Conservation (phyloP, 2,888 invertebrate genomes). For the Chalcis sispes region DNA sequence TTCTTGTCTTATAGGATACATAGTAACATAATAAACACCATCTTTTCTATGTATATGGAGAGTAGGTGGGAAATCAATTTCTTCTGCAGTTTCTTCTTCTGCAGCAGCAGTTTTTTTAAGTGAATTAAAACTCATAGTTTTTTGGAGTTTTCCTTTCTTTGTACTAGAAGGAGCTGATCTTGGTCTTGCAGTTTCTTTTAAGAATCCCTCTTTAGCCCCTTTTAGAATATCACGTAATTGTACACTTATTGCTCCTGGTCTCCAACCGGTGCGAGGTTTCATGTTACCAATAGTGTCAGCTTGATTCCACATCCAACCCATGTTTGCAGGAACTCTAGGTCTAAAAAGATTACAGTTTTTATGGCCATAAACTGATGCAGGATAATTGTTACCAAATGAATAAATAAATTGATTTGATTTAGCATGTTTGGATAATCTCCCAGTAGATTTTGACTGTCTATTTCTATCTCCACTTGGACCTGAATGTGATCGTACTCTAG, state of each 20-base stretch:
- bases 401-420: constrained; percentile 64
- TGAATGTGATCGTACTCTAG: constrained; percentile 21
- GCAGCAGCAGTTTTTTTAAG: constrained; percentile 56
- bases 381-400: constrained; percentile 67
- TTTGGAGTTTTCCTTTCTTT: constrained; percentile 43
- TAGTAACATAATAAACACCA: constrained; percentile 73
- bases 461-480: constrained; percentile 57
- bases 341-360: constrained; percentile 65
- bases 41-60: constrained; percentile 71
- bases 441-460: constrained; percentile 38
- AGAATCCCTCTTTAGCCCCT: constrained; percentile 61
- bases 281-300: constrained; percentile 43
- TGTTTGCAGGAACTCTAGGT: constrained; percentile 69
- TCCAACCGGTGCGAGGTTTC: constrained; percentile 69
- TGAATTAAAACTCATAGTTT: constrained; percentile 54
- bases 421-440: constrained; percentile 27
- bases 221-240: constrained; percentile 61
- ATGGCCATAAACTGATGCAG: constrained; percentile 67
- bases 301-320: constrained; percentile 73
- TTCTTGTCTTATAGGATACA: constrained; percentile 73
- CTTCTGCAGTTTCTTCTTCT: constrained; percentile 60
- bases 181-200: constrained; percentile 50
- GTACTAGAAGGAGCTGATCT: constrained; percentile 53
- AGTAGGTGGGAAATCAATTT: constrained; percentile 69
- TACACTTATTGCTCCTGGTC: constrained; percentile 69